Evolutionary conservation across 2,113 vertebrate species (phyloP), one percentile per base, ranked within the genome.

Genomic region (Tetraodon nigroviridis): DNA sequence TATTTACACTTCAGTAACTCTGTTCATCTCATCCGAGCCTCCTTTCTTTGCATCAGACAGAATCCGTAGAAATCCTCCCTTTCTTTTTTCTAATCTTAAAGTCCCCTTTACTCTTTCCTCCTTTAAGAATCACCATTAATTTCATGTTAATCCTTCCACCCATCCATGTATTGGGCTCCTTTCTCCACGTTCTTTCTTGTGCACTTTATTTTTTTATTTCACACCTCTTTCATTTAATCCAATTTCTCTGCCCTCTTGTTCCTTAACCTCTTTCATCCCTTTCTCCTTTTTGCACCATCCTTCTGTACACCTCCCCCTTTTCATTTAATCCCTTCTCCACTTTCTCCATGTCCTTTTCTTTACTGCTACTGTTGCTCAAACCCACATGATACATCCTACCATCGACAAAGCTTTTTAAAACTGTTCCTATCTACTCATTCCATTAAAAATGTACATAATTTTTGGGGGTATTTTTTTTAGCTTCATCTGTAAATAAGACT

Each of bases 211-310:
- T 62, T 69, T 75, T 63, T 12, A 74, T 72, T 58, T 76, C 76
- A 67, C 74, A 73, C 69, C 63, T 76, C 63, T 58, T 66, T 76
- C 49, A 13, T 76, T 76, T 79, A 67, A 84, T 84, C 77, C 58
- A 18, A 64, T 72, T 78, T 64, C 18, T 19, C n/a, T 19, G 8
- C 46, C 46, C 46, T 20, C 46, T 48, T 48, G 46, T 48, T 18
- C 46, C 46, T 19, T 7, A 7, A 7, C 17, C 46, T 48, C 46
- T 48, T 83, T 79, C 57, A 72, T 80, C 74, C 21, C 18, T 16
- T 55, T 62, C 57, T 46, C 19, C 18, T 16, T 55, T 62, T 54
- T 46, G 16, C 45, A 51, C 51, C 3, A 5, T 40, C 52, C 51
- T 41, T 45, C 58, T 19, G 13, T 29, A 48, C 54, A 6, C 53